Base-by-base conservation (phyloP, 2,888 invertebrate genomes). In the Dasysyrphus albostriatus region DNA sequence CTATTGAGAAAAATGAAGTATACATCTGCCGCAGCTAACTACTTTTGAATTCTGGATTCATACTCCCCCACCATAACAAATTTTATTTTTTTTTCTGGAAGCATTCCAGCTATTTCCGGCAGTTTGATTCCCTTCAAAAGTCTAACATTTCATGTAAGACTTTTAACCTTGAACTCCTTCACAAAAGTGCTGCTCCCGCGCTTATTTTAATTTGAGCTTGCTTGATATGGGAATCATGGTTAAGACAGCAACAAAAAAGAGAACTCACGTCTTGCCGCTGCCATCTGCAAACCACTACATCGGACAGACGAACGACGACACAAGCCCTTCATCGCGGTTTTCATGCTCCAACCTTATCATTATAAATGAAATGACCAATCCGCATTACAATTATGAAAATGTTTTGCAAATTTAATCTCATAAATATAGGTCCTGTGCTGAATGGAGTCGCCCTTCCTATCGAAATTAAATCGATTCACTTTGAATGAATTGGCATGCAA, bases 321-420 rank as follows among this genome's bases (percentile, higher is more conserved):
- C 39, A 39, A 34, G 14, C 14, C 10, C 14, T 63, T 42, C 29
- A 42, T 16, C 37, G 56, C 32, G 32, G 10, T 16, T 8, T 34
- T 39, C 39, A 42, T 19, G 59, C 59, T 39, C 4, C n/a, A 61
- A 74, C 19, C 85, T 77, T 63, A 56, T 85, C 81, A 85, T 85
- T 85, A 85, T 74, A 81, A 84, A 74, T 70, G 81, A 37, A 85
- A 85, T 85, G 85, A 85, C 85, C 85, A 85, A 74, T 81, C 67
- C 80, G 16, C 77, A 70, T 85, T 85, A 63, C 81, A 82, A 85
- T 85, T 85, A 85, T 74, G 69, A 78, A 24, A 56, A 85, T 81
- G 61, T 85, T 85, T 85, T 77, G 67, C 34, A 67, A 74, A 34
- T 65, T 70, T 74, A 78, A 77, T 81, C 70, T 19, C 67, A 16